These are phyloP conservation scores for Mormoops blainvillei DNA, from an alignment of 2,113 vertebrate genomes.

Conservation along the genomic window DNA sequence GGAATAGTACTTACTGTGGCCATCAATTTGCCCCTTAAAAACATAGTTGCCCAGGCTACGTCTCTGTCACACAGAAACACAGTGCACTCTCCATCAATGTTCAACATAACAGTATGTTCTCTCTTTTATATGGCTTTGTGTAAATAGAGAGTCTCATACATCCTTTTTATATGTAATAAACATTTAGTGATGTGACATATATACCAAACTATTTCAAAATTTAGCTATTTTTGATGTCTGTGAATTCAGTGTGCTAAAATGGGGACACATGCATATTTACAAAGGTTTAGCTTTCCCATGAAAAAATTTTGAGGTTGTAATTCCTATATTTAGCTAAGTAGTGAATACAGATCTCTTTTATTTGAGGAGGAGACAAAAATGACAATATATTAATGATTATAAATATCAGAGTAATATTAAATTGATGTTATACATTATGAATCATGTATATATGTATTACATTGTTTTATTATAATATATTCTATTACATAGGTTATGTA, in stretches of 20 bases:
- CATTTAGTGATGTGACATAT: not conserved
- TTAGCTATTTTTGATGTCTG: not conserved
- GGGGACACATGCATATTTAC: not conserved
- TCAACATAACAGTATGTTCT: not conserved
- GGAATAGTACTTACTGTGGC: not conserved
- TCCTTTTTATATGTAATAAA: not conserved
- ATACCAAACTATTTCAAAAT: not conserved
- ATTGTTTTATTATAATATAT: not conserved
- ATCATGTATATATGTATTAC: not conserved
- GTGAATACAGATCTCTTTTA: not conserved
- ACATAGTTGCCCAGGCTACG: not conserved
- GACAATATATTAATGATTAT: not conserved
- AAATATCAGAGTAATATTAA: not conserved
- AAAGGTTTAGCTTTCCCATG: not conserved
- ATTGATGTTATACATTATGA: not conserved
- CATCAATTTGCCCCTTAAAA: not conserved
- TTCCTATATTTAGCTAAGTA: not conserved
- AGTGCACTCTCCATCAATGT: not conserved
- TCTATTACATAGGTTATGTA: not conserved
- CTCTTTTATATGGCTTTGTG: not conserved
- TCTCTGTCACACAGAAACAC: not conserved
- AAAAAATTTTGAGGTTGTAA: not conserved
- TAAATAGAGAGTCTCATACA: not conserved
- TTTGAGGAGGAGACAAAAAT: not conserved
- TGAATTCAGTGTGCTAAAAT: not conserved